Conservation (phyloP, 2,113 vertebrate species). For the Callospermophilus lateralis region DNA sequence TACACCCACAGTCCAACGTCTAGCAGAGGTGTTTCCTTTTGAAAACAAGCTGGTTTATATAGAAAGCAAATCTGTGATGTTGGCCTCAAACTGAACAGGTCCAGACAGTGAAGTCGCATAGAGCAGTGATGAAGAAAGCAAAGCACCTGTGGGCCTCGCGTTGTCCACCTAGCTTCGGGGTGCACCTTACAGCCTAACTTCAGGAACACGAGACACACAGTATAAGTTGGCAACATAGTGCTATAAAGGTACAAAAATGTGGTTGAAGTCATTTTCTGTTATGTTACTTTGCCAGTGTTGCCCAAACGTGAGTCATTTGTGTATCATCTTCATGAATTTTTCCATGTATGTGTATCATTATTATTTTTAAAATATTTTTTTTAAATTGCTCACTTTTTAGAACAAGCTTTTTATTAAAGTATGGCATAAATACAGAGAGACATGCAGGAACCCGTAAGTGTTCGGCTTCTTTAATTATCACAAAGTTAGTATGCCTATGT, state of each 20-base stretch:
- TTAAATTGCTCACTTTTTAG: background rate
- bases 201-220: background rate
- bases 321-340: background rate
- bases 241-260: background rate
- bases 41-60: background rate
- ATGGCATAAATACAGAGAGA: background rate
- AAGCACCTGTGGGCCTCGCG: background rate
- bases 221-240: background rate
- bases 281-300: background rate
- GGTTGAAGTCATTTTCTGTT: background rate
- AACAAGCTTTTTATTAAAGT: background rate
- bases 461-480: conserved; percentile 3
- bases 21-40: background rate
- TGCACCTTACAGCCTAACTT: background rate
- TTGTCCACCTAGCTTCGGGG: background rate
- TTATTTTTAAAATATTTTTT: background rate
- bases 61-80: background rate
- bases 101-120: background rate
- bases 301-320: background rate
- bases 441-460: background rate
- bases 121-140: background rate
- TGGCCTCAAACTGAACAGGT: background rate
- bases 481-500: background rate
- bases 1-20: background rate
- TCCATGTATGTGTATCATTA: background rate